Base-by-base conservation (phyloP, 2,797 vertebrate species). In the Nannoperca australis region DNA sequence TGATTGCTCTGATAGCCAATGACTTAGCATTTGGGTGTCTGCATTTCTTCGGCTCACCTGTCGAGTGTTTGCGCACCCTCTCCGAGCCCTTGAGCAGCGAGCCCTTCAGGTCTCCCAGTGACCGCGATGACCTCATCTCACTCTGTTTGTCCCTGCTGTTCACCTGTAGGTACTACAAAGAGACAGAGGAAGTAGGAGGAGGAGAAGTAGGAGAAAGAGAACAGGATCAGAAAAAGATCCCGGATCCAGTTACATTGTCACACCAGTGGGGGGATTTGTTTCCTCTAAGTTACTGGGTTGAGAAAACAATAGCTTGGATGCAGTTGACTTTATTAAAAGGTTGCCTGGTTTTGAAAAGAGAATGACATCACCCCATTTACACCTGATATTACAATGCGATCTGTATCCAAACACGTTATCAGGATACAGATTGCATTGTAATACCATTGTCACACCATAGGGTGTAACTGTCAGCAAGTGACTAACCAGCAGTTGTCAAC, bases 61-160 rank as follows among this genome's bases (percentile, higher is more conserved):
- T 97, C 0, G 97, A 97, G 88, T 96, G 96, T 83, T 97, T 98
- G 89, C 97, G 96, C 0, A 96, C 96, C 83, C 96, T 96, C 90
- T 97, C 97, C 0, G 94, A 94, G 79, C 96, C 96, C 77, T 97
- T 97, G 78, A 96, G 97, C 81, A 96, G 86, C 47, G 97, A 97
- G 18, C 96, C 96, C 93, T 98, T 95, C 80, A 98, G 94, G 79
- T 98, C 97, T n/a, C 97, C 97, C 88, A 97, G 95, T 18, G 97
- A 98, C 71, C 96, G 96, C 17, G 97, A 97, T 64, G 97, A 96
- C 85, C 93, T 96, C 96, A 97, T 97, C 87, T 98, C 97, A 0
- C 96, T 96, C 91, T 97, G 96, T 75, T 96, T 98, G 89, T 96
- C 96, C 89, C 94, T 94, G 93, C 94, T 95, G 91, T 96, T 96